phyloP scores from a whole-genome alignment of 2,888 invertebrate species.

The Philonicus albiceps region DNA sequence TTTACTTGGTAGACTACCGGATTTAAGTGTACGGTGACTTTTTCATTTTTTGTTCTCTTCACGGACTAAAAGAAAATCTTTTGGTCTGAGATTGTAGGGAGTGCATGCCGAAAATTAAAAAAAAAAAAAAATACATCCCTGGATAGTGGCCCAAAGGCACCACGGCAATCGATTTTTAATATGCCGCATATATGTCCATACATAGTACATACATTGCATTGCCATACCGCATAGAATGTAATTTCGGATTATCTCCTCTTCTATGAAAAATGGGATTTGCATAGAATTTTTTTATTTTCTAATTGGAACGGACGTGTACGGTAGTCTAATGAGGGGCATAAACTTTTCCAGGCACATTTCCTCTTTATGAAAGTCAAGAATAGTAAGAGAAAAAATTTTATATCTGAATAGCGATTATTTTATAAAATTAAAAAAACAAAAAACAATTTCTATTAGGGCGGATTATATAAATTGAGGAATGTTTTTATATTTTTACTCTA shows the following conservation, averaged over 20 bases:
- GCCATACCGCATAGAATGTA: not conserved
- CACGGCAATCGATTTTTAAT: constrained; percentile 18
- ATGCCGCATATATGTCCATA: constrained; percentile 2
- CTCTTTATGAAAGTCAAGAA: not conserved
- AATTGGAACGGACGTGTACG: not conserved
- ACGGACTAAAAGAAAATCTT: not conserved
- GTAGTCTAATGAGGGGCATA: not conserved
- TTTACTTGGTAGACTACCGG: not conserved
- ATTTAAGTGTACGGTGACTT: not conserved
- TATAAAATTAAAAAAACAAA: not conserved
- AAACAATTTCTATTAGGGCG: not conserved
- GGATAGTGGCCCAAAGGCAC: not conserved
- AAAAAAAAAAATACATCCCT: not conserved
- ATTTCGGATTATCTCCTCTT: not conserved
- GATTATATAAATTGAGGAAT: not conserved
- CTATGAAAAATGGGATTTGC: not conserved
- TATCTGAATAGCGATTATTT: not conserved
- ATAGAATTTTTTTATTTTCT: not conserved
- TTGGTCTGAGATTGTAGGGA: not conserved
- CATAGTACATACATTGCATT: not conserved
- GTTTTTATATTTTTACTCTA: not conserved
- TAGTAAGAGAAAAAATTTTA: not conserved
- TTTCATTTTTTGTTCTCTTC: not conserved
- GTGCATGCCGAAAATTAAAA: not conserved
- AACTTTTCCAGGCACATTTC: not conserved